Conservation (phyloP, 2,113 vertebrate genomes). For the Scomber japonicus region DNA sequence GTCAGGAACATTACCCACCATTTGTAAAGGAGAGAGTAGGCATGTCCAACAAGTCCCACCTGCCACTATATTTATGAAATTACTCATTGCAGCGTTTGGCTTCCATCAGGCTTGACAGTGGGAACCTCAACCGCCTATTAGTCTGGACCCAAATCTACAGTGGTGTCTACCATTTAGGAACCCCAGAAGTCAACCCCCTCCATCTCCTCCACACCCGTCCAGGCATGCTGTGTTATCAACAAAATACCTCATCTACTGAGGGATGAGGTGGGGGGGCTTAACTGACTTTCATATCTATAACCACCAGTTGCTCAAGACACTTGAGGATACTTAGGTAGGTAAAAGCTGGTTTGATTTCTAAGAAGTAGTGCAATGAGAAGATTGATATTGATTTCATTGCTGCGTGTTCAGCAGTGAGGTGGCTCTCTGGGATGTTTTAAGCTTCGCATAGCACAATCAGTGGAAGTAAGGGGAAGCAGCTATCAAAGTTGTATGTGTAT, state of each 20-base stretch:
- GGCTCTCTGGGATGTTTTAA: no score
- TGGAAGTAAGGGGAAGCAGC: no score
- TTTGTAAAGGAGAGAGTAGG: slow-evolving; percentile 79
- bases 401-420: not conserved
- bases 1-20: slow-evolving; percentile 82
- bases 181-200: slow-evolving; percentile 25
- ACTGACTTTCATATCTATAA: slow-evolving; percentile 4
- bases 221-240: slow-evolving; percentile 45
- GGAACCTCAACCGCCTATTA: slow-evolving; percentile 51
- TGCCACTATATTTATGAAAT: slow-evolving; percentile 80
- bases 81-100: slow-evolving; percentile 74
- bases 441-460: no score
- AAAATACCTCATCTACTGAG: slow-evolving; percentile 36
- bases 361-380: not conserved
- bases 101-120: slow-evolving; percentile 75
- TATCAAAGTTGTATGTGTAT: no score
- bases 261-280: not conserved
- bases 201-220: not conserved
- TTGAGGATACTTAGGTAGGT: not conserved
- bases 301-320: slow-evolving; percentile 1
- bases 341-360: not conserved
- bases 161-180: slow-evolving; percentile 46
- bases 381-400: not conserved
- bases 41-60: slow-evolving; percentile 83
- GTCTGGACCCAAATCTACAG: slow-evolving; percentile 46